Percentiles rank a stretch among this genome's conserved stretches.
Evolutionary conservation across 2,113 vertebrate genomes (phyloP).

Genomic region (Cynoglossus semilaevis): DNA sequence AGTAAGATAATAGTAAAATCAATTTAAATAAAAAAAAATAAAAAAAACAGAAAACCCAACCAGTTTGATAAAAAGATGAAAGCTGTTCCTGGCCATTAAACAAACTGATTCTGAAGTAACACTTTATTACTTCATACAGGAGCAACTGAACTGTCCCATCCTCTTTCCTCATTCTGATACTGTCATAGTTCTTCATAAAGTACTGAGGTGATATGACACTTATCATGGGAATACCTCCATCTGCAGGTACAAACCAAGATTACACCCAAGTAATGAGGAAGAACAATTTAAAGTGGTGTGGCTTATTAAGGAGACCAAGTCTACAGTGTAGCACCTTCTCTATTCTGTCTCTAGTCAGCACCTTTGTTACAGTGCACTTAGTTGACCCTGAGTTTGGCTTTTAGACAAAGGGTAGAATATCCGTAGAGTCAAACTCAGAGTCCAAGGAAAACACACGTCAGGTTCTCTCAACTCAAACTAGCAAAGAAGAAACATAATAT

Average conservation of each 20-base stretch:
- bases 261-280: constrained; percentile 32
- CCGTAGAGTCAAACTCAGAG: constrained; percentile 19
- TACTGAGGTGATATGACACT: constrained; percentile 10
- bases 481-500: constrained; percentile 39
- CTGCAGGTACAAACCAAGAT: constrained; percentile 62
- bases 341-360: constrained; percentile 9
- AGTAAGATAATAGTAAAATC: no score
- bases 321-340: constrained; percentile 44
- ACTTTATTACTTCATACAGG: background rate
- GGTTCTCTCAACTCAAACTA: constrained; percentile 24
- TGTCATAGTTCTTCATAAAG: background rate
- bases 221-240: constrained; percentile 60
- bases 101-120: no score
- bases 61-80: no score
- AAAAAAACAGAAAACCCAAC: no score
- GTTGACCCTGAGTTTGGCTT: constrained; percentile 9
- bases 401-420: constrained; percentile 17
- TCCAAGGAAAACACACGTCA: constrained; percentile 32
- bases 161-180: constrained; percentile 2
- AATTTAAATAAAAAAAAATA: no score
- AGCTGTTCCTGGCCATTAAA: no score
- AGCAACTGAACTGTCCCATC: background rate
- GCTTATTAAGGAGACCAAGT: constrained; percentile 43
- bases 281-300: constrained; percentile 16
- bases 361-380: constrained; percentile 11